Conservation (phyloP, 2,888 invertebrate genomes). For the Drosophila hamatofila region DNA sequence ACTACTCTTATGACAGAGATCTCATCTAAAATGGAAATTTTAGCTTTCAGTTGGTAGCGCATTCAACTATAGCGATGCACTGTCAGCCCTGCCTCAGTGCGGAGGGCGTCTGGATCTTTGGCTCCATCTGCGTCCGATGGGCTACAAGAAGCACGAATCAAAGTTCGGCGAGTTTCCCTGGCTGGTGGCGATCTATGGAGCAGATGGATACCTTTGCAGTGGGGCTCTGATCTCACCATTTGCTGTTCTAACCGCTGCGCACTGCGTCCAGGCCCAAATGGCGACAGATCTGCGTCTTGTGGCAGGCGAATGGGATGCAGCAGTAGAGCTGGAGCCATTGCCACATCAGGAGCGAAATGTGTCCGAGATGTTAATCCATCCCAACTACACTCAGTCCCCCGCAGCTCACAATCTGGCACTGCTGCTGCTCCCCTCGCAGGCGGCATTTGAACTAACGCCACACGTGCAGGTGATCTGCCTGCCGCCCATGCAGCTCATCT, state of each 20-base stretch:
- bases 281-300: constrained; percentile 38
- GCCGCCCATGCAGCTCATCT: constrained; percentile 51
- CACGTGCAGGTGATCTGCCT: constrained; percentile 59
- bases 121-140: constrained; percentile 57
- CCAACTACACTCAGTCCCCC: constrained; percentile 55
- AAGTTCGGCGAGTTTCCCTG: constrained; percentile 67
- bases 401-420: constrained; percentile 55
- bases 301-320: constrained; percentile 68
- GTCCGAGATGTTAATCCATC: constrained; percentile 52
- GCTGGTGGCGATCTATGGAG: constrained; percentile 55
- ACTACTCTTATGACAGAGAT: background rate
- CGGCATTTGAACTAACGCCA: constrained; percentile 42
- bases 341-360: constrained; percentile 48
- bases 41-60: constrained; percentile 5
- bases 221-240: constrained; percentile 55
- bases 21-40: background rate
- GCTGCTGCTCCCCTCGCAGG: constrained; percentile 33
- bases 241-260: constrained; percentile 58
- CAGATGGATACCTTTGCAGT: constrained; percentile 53
- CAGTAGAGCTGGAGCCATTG: constrained; percentile 55
- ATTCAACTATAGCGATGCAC: constrained; percentile 6
- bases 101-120: constrained; percentile 58
- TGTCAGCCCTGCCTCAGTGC: constrained; percentile 26
- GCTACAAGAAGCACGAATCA: constrained; percentile 54
- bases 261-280: constrained; percentile 46